Base-by-base conservation (phyloP, 2,888 invertebrate species). In the Zonitis immaculata region DNA sequence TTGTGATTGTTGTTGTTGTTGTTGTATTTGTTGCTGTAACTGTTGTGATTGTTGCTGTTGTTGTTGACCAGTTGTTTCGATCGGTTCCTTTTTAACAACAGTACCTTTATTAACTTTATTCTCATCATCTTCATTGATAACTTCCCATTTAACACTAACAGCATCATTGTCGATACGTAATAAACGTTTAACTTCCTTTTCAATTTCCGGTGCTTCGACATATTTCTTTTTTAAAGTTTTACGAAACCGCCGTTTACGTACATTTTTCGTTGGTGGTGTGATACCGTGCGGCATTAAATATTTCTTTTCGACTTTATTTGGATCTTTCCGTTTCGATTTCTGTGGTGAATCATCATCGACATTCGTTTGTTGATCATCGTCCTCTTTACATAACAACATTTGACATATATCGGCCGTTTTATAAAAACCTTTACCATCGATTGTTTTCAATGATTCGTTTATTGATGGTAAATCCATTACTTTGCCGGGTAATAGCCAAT, bases 351-450 rank as follows among this genome's bases (percentile, higher is more conserved):
- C 91, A 64, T 91, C 91, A 65, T 89, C 89, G n/a, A n/a, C n/a
- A 1, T 83, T 81, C 0, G 83, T 79, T 3, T 84, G 80, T 63
- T 82, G 84, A 68, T 94, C 93, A 20, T 91, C 90, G 65, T 94
- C 94, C 64, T 91, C 89, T 76, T 89, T 91, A 66, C 95, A 95
- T 49, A 93, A 81, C 81, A 96, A 84, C 78, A 87, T 80, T 81
- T 97, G 98, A 66, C 92, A 92, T 57, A 99, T 86, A 75, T 99
- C 98, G 0, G 96, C 95, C 1, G 96, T 93, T 79, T 99, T 99
- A 72, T 98, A 99, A 67, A 98, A 93, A 67, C 91, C 95, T 76
- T 96, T 98, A 57, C 85, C 87, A 73, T 99, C 99, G 50, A 97
- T 91, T 0, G 96, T 96, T 78, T 99, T 99, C 51, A 92, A 77